Evolutionary conservation across 2,888 invertebrate genomes (phyloP).

Genomic region (Cosmia pyralina): DNA sequence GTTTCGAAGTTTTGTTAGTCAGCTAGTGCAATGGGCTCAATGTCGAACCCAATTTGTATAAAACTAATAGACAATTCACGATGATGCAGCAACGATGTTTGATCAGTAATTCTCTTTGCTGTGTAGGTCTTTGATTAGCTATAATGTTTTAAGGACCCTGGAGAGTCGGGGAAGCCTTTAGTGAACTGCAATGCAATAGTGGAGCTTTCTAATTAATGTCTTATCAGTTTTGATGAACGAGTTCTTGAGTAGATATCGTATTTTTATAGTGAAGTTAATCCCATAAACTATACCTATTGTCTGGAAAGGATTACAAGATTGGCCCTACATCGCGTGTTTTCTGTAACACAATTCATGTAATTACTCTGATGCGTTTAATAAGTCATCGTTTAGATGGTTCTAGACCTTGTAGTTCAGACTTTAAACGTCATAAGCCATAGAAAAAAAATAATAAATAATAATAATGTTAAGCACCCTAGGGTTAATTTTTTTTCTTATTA

Average conservation of each 20-base stretch:
- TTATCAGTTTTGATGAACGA: not conserved
- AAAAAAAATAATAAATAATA: no score
- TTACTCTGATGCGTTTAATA: not conserved
- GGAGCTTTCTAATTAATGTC: not conserved
- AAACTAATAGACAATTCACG: not conserved
- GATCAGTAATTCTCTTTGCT: slow-evolving; percentile 29
- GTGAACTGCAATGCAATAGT: not conserved
- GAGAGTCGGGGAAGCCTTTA: not conserved
- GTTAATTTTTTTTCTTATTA: not conserved
- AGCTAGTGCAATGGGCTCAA: not conserved
- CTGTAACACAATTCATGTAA: no score
- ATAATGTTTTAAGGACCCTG: slow-evolving; percentile 3
- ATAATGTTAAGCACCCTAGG: not conserved
- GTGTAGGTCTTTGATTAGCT: slow-evolving; percentile 11
- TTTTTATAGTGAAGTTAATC: not conserved
- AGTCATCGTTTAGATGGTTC: no score
- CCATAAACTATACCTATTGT: not conserved
- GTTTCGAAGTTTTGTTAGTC: not conserved
- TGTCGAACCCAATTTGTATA: slow-evolving; percentile 11
- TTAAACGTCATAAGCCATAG: not conserved
- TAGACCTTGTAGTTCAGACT: not conserved
- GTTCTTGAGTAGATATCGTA: not conserved
- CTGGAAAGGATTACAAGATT: not conserved
- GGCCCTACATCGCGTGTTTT: not conserved
- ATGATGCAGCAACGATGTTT: not conserved